Base-by-base conservation (phyloP, 1,140 invertebrate genomes). In the Triops cancriformis region DNA sequence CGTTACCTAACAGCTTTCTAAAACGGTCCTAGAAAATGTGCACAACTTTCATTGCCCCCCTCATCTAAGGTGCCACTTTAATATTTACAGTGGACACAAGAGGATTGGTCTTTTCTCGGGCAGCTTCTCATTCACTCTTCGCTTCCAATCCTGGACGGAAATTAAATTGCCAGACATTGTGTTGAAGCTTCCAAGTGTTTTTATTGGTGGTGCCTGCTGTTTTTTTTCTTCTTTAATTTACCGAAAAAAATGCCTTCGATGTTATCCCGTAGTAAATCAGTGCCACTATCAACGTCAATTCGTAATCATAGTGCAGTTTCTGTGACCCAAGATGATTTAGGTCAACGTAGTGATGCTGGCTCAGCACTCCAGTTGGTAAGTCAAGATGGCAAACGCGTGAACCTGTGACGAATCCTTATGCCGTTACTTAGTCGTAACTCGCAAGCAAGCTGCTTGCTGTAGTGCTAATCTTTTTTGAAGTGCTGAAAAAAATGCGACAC, bases 181-280 rank as follows among this genome's bases (percentile, higher is more conserved):
- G 31, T n/a, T 37, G 31, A 37, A 37, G 7, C 31, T 37, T n/a
- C 31, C 2, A 37, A 37, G 31, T 37, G 31, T 5, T 26, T 31
- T n/a, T 18, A 1, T 74, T 74, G 3, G 3, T 26, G 18, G 73
- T 26, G 18, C 23, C 23, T 26, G 18, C 23, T 7, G 18, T 26
- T n/a, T 28, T 5, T 3, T 5, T 2, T n/a, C 6, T 26, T n/a
- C 3, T 74, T n/a, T 3, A 74, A 26, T 76, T 27, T n/a, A 4
- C 14, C 31, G 23, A 18, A 23, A 45, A 72, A 77, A 45, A 78
- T 78, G 77, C 77, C 77, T 37, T 78, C 77, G 5, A 73, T 43
- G 12, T 74, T 78, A 42, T 74, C 77, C 1, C 77, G 77, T 74
- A 78, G 77, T 43, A 74, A 78, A 43, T 78, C 77, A 5, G 41